A percentile compares a stretch with the other conserved stretches of the same genome.
phyloP scores from a whole-genome alignment of 2,888 invertebrate species.

The Panorpa germanica region DNA sequence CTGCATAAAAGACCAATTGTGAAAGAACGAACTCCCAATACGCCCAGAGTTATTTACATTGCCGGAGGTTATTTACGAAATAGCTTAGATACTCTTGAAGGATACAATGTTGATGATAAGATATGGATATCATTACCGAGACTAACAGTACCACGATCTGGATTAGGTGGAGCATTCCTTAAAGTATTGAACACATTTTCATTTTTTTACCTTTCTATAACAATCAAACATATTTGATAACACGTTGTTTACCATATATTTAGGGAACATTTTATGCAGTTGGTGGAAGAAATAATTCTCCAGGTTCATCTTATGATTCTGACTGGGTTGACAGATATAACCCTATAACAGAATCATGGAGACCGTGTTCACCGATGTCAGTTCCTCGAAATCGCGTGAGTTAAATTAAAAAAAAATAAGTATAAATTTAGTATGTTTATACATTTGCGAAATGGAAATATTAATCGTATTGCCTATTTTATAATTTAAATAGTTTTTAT shows the following conservation, averaged over 20 bases:
- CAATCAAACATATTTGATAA: conserved; percentile 11
- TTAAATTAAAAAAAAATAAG: conserved; percentile 3
- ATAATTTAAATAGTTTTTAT: conserved; percentile 9
- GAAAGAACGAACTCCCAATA: conserved; percentile 71
- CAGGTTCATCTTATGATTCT: conserved; percentile 70
- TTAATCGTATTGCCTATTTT: no score
- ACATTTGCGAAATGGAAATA: no score
- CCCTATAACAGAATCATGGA: conserved; percentile 70
- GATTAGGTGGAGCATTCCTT: conserved; percentile 68
- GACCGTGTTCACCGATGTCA: conserved; percentile 73
- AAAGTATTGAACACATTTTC: conserved; percentile 31
- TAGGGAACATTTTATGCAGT: conserved; percentile 79
- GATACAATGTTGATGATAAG: conserved; percentile 71
- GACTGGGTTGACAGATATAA: conserved; percentile 82
- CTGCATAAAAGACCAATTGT: conserved; percentile 72
- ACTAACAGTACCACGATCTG: conserved; percentile 75
- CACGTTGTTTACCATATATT: conserved; percentile 11
- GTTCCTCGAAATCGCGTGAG: conserved; percentile 61
- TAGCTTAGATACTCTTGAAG: conserved; percentile 73
- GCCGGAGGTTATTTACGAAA: conserved; percentile 80
- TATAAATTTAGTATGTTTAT: no score
- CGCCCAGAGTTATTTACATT: conserved; percentile 76
- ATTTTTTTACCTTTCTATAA: conserved; percentile 5
- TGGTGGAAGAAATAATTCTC: conserved; percentile 81
- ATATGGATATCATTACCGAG: conserved; percentile 67